Evolutionary conservation across 1,140 invertebrate species (phyloP).

Genomic region (Sitodiplosis mosellana): DNA sequence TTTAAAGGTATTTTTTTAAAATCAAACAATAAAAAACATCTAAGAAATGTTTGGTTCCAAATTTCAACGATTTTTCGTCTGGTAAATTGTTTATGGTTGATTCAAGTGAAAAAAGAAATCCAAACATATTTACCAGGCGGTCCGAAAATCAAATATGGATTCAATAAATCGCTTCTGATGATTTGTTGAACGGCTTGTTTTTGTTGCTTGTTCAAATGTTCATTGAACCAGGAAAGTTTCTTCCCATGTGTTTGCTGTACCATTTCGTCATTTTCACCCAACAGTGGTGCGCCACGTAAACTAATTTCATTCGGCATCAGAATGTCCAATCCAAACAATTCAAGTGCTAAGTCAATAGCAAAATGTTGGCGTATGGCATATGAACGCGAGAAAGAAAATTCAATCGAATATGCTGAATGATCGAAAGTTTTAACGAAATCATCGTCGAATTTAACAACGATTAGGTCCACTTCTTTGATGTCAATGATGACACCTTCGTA

Average conservation of each 20-base stretch:
- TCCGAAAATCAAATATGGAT: conserved; percentile 83
- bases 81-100: no score
- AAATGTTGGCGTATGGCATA: conserved; percentile 42
- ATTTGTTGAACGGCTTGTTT: conserved; percentile 62
- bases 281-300: conserved; percentile 15
- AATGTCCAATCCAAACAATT: conserved; percentile 32
- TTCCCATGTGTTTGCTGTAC: conserved; percentile 1
- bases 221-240: conserved; percentile 48
- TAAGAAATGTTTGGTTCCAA: no score
- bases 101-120: no score
- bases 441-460: conserved; percentile 55
- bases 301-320: conserved; percentile 40
- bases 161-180: conserved; percentile 44
- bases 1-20: no score
- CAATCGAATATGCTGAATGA: conserved; percentile 41
- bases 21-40: no score
- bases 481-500: conserved; percentile 70
- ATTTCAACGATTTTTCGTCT: no score
- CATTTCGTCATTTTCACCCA: conserved; percentile 14
- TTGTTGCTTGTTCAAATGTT: conserved; percentile 56
- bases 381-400: conserved; percentile 37
- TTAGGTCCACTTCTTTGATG: conserved; percentile 35
- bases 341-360: conserved; percentile 35
- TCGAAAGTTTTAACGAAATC: conserved; percentile 49
- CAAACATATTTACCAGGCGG: conserved; percentile 61